A percentile compares a stretch with the other conserved stretches of the same genome.
Conservation (phyloP, 2,888 invertebrate genomes). For the Caenorhabditis sp. region DNA sequence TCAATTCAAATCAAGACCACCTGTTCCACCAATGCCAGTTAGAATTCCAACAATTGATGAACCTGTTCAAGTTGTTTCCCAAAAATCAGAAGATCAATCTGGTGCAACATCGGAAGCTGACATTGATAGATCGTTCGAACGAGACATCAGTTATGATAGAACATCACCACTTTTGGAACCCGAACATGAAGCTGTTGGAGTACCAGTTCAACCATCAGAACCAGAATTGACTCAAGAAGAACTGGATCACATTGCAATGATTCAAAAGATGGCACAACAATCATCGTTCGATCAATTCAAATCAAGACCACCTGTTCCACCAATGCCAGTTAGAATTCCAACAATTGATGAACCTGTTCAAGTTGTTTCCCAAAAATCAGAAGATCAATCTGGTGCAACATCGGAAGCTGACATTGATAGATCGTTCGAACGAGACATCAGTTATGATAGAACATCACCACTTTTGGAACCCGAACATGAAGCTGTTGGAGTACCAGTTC, state of each 20-base stretch:
- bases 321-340: constrained; percentile 2
- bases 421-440: constrained; percentile 2
- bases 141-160: constrained; percentile 7
- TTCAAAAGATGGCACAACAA: constrained; percentile 19
- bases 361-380: constrained; percentile 7
- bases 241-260: constrained; percentile 35
- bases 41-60: background rate
- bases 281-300: background rate
- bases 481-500: constrained; percentile 3
- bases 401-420: constrained; percentile 34
- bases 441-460: constrained; percentile 25
- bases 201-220: background rate
- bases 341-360: background rate
- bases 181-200: constrained; percentile 4
- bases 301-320: background rate
- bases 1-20: background rate
- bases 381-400: constrained; percentile 35
- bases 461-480: constrained; percentile 12
- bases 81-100: constrained; percentile 21
- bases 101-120: constrained; percentile 43
- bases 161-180: constrained; percentile 25
- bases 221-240: constrained; percentile 41
- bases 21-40: background rate
- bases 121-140: constrained; percentile 10
- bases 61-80: background rate